A percentile compares a stretch with the other conserved stretches of the same genome.
These are phyloP conservation scores for Perizoma affinitatum DNA, from an alignment of 2,888 invertebrate species.

Conservation along the genomic window DNA sequence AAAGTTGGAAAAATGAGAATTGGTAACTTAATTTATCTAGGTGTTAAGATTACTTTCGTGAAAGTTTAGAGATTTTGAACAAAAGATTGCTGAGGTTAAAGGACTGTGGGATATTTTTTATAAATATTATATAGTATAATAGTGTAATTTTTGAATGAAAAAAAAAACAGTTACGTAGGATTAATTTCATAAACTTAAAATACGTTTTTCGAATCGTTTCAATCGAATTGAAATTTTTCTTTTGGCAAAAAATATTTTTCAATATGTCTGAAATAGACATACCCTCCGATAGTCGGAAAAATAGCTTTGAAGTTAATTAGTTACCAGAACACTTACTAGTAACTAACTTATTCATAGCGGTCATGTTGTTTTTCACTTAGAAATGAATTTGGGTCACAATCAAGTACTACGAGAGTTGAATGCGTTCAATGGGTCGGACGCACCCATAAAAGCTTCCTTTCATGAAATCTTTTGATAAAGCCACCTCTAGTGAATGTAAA, in stretches of 20 bases:
- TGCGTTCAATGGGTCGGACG: conserved; percentile 16
- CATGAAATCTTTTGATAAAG: neutral
- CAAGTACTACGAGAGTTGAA: conserved; percentile 9
- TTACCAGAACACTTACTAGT: too few relatives aligned
- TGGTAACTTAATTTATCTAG: conserved; percentile 24
- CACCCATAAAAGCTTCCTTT: conserved; percentile 18
- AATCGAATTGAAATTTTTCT: neutral
- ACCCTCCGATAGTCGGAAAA: too few relatives aligned
- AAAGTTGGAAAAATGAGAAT: conserved; percentile 30
- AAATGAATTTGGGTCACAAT: conserved; percentile 10
- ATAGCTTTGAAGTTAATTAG: too few relatives aligned
- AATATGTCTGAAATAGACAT: too few relatives aligned
- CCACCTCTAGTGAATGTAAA: too few relatives aligned
- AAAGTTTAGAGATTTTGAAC: conserved; percentile 9
- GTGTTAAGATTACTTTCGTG: conserved; percentile 16
- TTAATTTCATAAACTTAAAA: too few relatives aligned
- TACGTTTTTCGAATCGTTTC: too few relatives aligned
- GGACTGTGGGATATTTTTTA: neutral
- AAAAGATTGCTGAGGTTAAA: conserved; percentile 15
- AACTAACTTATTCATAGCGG: too few relatives aligned
- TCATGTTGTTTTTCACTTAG: conserved; percentile 1
- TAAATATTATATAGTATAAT: too few relatives aligned
- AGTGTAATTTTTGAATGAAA: too few relatives aligned
- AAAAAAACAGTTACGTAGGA: too few relatives aligned
- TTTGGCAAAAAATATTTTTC: too few relatives aligned